phyloP scores from a whole-genome alignment of 2,797 vertebrate genomes.

The Buceros bicornis region DNA sequence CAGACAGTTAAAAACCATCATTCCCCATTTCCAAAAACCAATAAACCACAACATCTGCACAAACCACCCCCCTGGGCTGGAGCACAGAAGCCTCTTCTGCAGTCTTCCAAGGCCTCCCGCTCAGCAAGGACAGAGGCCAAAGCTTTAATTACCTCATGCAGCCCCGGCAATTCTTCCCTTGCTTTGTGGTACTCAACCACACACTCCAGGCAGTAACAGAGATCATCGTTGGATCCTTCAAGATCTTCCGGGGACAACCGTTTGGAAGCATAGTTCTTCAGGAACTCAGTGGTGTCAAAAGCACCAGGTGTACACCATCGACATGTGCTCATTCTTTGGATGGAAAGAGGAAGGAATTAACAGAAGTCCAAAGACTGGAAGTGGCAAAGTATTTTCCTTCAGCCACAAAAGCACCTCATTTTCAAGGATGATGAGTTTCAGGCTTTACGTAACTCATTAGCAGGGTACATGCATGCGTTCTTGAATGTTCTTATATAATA shows the following conservation, averaged over 20 bases:
- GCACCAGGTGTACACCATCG: slow-evolving; percentile 85
- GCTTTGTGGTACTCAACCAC: slow-evolving; percentile 86
- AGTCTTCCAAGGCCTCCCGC: rapidly evolving
- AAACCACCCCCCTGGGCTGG: neutral
- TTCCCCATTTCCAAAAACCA: neutral
- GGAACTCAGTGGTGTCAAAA: slow-evolving; percentile 57
- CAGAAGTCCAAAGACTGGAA: neutral
- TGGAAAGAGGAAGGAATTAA: neutral
- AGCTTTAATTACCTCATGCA: slow-evolving; percentile 81
- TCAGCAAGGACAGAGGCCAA: neutral
- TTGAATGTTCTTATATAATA: neutral
- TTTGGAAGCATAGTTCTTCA: slow-evolving; percentile 78
- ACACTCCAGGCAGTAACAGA: slow-evolving; percentile 86
- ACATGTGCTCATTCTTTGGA: slow-evolving; percentile 85
- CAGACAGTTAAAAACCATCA: neutral
- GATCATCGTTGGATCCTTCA: slow-evolving; percentile 80
- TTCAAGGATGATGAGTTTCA: neutral
- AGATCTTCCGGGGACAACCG: slow-evolving; percentile 55
- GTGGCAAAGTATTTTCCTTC: neutral
- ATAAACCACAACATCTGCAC: neutral
- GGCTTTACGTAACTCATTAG: neutral
- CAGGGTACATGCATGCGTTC: rapidly evolving
- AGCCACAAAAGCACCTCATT: neutral
- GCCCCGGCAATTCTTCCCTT: slow-evolving; percentile 75
- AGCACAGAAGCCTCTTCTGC: neutral